Base-by-base conservation (phyloP, 2,797 vertebrate species). In the Tamandua tetradactyla region DNA sequence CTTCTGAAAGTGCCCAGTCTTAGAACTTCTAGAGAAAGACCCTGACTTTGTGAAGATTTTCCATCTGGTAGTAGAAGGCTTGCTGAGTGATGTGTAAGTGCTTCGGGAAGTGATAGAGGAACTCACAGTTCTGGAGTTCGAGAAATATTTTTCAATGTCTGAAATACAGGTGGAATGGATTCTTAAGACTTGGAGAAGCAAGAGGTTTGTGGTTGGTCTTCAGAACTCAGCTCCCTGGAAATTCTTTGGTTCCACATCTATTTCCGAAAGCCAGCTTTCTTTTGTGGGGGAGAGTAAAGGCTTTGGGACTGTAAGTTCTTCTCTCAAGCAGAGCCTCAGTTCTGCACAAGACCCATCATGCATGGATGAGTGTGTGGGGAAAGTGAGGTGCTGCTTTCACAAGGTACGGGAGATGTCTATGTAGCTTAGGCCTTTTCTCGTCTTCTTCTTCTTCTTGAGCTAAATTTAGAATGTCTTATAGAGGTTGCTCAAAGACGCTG, bases 1-100 rank as follows among this genome's bases (percentile, higher is more conserved):
- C 98, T 1, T 93, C 98, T 0, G 98, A 97, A 80, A 96, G 98
- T 0, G 81, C 98, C 40, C 98, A 97, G 44, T 98, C 98, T 2
- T 98, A 96, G 72, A 99, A 99, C 95, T 99, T 98, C 89, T 99
- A 98, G 99, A 59, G 57, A 40, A n/a, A 32, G 55, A 3, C 25
- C 57, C n/a, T 35, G 2, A 13, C 7, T 13, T 7, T 23, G 68
- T 18, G 11, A 27, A 40, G 91, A 30, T 15, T 23, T 18, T 3
- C 2, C 2, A 1, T 17, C 66, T 66, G 42, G 64, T 0, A 14
- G 52, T 18, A 52, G 52, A 17, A 52, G 5, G 59, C 64, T 22
- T 30, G 14, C 37, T 4, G 1, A 42, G n/a, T 8, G 0, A 9
- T 2, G 1, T 20, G 30, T 9, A 49, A 23, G 35, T 5, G 15